phyloP scores from a whole-genome alignment of 2,888 invertebrate genomes.

The Flexamia atlantica region DNA sequence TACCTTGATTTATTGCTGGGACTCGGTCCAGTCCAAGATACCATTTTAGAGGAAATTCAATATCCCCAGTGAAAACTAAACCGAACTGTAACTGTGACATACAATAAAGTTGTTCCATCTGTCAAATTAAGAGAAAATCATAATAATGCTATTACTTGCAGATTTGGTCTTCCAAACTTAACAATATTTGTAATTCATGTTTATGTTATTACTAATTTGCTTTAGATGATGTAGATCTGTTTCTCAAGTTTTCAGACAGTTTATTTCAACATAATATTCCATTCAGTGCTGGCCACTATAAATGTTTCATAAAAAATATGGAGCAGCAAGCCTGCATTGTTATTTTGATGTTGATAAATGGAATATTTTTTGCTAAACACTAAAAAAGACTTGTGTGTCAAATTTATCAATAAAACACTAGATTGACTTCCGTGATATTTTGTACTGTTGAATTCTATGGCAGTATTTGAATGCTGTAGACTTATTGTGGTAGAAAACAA shows the following conservation, averaged over 20 bases:
- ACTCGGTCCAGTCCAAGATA: too few relatives aligned
- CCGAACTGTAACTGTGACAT: background rate
- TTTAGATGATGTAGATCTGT: conserved; percentile 1
- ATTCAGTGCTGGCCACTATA: conserved; percentile 38
- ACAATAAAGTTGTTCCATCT: too few relatives aligned
- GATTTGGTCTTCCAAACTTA: conserved; percentile 31
- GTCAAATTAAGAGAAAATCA: background rate
- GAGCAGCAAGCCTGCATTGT: conserved; percentile 18
- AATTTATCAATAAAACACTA: conserved; percentile 30
- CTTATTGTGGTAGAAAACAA: conserved; percentile 57
- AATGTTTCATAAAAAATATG: background rate
- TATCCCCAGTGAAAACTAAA: background rate
- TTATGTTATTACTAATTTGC: background rate
- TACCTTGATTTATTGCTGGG: too few relatives aligned
- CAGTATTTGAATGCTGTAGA: conserved; percentile 54
- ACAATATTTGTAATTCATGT: background rate
- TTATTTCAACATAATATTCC: conserved; percentile 10
- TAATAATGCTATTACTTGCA: background rate
- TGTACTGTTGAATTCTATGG: conserved; percentile 54
- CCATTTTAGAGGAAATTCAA: background rate
- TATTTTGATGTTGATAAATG: conserved; percentile 3
- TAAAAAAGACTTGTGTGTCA: conserved; percentile 42
- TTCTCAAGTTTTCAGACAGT: background rate
- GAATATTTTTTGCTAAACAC: conserved; percentile 23
- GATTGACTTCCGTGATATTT: conserved; percentile 56